A percentile compares a stretch with the other conserved stretches of the same genome.
phyloP scores from a whole-genome alignment of 2,888 invertebrate genomes.

The Chorisops tibialis region DNA sequence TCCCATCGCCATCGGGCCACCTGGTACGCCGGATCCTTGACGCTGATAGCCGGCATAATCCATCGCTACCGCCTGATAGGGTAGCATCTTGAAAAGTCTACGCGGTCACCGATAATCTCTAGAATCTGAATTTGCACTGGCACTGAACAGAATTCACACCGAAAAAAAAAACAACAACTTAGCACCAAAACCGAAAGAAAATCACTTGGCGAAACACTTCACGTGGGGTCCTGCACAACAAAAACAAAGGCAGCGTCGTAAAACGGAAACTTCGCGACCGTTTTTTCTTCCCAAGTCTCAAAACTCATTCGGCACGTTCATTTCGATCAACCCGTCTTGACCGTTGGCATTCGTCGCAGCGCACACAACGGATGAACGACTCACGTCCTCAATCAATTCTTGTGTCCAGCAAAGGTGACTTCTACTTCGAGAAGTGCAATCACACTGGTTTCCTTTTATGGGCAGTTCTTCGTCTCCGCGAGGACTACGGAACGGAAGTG shows the following conservation, averaged over 20 bases:
- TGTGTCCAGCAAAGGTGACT: slow-evolving; percentile 2
- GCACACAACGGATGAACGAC: slow-evolving; percentile 6
- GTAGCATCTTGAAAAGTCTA: slow-evolving; percentile 66
- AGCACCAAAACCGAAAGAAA: neutral
- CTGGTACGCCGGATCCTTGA: slow-evolving; percentile 53
- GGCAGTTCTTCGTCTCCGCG: neutral
- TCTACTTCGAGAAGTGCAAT: too few species aligned
- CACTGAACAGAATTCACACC: slow-evolving; percentile 23
- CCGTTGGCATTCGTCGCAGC: slow-evolving; percentile 12
- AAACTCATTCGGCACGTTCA: slow-evolving; percentile 19
- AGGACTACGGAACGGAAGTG: slow-evolving; percentile 18
- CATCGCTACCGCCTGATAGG: slow-evolving; percentile 86
- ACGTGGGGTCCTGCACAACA: neutral
- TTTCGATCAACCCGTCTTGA: neutral
- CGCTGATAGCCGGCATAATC: slow-evolving; percentile 71
- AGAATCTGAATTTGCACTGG: neutral
- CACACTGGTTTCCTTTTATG: too few species aligned
- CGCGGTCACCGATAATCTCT: neutral
- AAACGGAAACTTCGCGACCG: too few species aligned
- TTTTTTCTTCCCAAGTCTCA: neutral
- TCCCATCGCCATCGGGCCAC: slow-evolving; percentile 52
- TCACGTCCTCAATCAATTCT: slow-evolving; percentile 6
- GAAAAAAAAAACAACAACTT: slow-evolving; percentile 25
- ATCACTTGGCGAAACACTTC: neutral
- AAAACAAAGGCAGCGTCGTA: too few species aligned